A percentile compares a stretch with the other conserved stretches of the same genome.
These are phyloP conservation scores for Pantherophis guttatus DNA, from an alignment of 2,113 vertebrate species.

Conservation along the genomic window DNA sequence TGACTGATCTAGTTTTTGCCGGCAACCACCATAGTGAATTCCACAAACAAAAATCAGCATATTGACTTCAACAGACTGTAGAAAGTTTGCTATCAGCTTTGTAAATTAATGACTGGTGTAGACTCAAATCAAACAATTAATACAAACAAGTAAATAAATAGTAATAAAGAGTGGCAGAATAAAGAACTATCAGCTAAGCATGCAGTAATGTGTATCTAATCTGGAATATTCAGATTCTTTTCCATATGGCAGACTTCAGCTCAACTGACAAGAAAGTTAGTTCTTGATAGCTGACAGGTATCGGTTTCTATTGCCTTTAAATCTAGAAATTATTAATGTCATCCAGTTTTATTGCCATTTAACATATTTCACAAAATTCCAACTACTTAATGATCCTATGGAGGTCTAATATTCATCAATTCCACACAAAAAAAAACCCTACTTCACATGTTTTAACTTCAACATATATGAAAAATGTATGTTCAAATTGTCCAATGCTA, in stretches of 20 bases:
- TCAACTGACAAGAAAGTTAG: background rate
- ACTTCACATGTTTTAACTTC: background rate
- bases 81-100: background rate
- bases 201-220: background rate
- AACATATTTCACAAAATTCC: background rate
- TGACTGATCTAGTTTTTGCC: conserved; percentile 1
- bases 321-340: background rate
- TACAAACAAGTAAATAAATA: background rate
- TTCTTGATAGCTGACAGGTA: background rate
- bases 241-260: background rate
- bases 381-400: background rate
- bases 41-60: conserved; percentile 23
- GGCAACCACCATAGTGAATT: conserved; percentile 11
- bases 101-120: background rate
- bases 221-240: background rate
- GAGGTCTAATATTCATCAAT: background rate
- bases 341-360: background rate
- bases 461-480: background rate
- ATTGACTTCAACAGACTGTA: background rate
- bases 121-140: background rate
- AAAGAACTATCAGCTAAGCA: background rate
- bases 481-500: background rate
- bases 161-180: background rate
- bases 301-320: background rate
- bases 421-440: background rate